These are phyloP conservation scores for Trichechus manatus DNA, from an alignment of 2,113 vertebrate genomes.

Conservation along the genomic window DNA sequence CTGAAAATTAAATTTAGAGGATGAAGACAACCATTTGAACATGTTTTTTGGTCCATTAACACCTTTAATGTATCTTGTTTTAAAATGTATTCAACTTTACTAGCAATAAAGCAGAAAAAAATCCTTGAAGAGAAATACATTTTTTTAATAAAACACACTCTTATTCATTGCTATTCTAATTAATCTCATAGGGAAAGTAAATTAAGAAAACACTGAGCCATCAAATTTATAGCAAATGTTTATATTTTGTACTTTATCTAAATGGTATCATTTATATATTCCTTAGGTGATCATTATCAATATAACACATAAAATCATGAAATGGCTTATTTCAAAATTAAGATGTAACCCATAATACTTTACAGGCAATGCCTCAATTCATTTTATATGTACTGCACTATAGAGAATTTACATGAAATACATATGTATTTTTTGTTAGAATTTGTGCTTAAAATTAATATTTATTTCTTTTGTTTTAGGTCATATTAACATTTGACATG, in stretches of 20 bases:
- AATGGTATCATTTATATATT: neutral
- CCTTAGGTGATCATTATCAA: neutral
- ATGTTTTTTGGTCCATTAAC: neutral
- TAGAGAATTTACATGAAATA: neutral
- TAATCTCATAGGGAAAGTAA: neutral
- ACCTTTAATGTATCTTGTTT: neutral
- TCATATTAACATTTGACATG: neutral
- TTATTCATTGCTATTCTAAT: constrained; percentile 1
- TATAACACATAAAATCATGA: neutral
- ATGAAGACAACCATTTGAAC: neutral
- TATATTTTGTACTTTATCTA: neutral
- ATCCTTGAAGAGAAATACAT: neutral
- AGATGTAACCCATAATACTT: neutral
- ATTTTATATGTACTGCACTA: neutral
- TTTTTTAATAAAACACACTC: neutral
- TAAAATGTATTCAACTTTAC: constrained; percentile 17
- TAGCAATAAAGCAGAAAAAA: neutral
- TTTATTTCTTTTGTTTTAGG: neutral
- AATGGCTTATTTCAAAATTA: constrained; percentile 31
- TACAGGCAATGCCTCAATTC: neutral
- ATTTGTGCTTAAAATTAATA: neutral
- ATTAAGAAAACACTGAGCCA: neutral
- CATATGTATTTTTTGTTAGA: neutral
- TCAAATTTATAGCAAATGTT: neutral
- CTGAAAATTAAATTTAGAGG: constrained; percentile 36